Base-by-base conservation (phyloP, 2,888 invertebrate genomes). In the Harmothoe impar region DNA sequence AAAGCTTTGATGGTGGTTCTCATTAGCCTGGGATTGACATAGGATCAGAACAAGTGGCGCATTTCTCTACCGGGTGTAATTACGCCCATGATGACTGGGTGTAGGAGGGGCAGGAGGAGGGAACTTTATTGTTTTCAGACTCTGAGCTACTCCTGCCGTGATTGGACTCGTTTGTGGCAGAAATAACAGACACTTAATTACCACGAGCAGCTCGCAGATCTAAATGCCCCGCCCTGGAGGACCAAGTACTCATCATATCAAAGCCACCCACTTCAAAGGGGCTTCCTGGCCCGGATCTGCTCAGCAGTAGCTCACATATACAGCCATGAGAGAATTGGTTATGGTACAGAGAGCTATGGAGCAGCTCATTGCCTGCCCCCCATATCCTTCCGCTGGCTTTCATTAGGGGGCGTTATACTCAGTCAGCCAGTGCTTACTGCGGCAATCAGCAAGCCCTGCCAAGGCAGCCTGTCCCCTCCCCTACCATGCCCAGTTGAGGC, bases 171-270 rank as follows among this genome's bases (percentile, higher is more conserved):
- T 81, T 81, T 81, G 43, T 20, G 12, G 33, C 7, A 15, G 81
- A 43, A 43, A 81, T 81, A 81, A 33, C 81, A 20, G 35, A 33
- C 81, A 81, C 81, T 81, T 81, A 81, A 81, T 81, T 81, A 81
- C 77, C 31, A 31, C 23, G 25, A 62, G 29, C 35, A 43, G 35
- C 10, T 17, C 33, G 81, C 31, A 35, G 81, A 81, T 81, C 3
- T 43, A 81, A 81, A 20, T 43, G 43, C 43, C 17, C 33, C 72
- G 7, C 43, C 43, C 43, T 43, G 77, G 31, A 31, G 77, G 77
- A 31, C 35, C 33, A 20, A 17, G 81, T 43, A 43, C 81, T 35
- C 81, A 43, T 29, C 77, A 81, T 81, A 81, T 81, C 81, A 81
- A 81, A 81, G 81, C 15, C n/a, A 43, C 1, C 81, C 35, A 35